A percentile compares a stretch with the other conserved stretches of the same genome.
phyloP scores from a whole-genome alignment of 2,888 invertebrate genomes.

The Caenorhabditis japonica region DNA sequence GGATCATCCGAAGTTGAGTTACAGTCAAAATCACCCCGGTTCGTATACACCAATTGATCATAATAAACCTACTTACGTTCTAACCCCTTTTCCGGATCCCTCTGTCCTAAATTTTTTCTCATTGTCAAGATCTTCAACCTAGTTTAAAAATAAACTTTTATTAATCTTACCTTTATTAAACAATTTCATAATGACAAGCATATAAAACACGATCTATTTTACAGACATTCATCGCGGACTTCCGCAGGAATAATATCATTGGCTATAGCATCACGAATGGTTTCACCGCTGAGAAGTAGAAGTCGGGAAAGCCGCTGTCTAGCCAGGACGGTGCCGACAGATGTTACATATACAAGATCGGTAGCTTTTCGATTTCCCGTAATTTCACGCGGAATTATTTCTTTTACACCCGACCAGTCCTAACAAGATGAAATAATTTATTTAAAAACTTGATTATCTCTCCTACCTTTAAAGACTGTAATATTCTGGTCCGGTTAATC shows the following conservation, averaged over 20 bases:
- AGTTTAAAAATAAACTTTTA: no score
- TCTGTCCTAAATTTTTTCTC: no score
- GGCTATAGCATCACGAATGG: slow-evolving; percentile 48
- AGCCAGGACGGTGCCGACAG: slow-evolving; percentile 53
- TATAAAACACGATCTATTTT: no score
- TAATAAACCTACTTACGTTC: no score
- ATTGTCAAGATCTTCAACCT: no score
- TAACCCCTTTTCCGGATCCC: no score
- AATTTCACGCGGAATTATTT: slow-evolving; percentile 48
- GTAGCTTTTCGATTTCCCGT: slow-evolving; percentile 28
- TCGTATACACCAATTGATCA: no score
- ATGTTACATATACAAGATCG: slow-evolving; percentile 50
- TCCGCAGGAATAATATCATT: slow-evolving; percentile 42
- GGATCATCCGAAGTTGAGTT: no score
- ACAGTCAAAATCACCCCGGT: no score
- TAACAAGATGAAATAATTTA: slow-evolving; percentile 12
- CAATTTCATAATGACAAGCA: no score
- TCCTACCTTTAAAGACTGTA: slow-evolving; percentile 48
- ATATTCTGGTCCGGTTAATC: slow-evolving; percentile 23
- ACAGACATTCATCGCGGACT: slow-evolving; percentile 52
- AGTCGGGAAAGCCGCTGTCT: slow-evolving; percentile 52
- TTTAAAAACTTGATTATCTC: neutral
- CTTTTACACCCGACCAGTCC: slow-evolving; percentile 56
- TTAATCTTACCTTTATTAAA: no score
- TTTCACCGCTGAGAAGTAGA: slow-evolving; percentile 46